Base-by-base conservation (phyloP, 1,140 invertebrate genomes). In the Polypedilum vanderplanki region DNA sequence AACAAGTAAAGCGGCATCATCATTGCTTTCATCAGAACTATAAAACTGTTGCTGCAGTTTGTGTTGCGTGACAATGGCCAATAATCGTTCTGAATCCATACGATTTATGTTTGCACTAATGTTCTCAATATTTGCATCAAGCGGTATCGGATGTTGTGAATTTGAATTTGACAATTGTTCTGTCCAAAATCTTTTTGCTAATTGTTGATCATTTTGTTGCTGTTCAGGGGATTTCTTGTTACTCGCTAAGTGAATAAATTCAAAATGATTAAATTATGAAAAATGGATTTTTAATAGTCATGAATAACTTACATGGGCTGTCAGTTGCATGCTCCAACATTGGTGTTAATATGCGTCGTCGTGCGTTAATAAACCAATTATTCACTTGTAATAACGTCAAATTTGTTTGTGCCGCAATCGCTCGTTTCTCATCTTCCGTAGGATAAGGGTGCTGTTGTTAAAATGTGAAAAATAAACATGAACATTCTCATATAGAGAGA, bases 291-390 rank as follows among this genome's bases (percentile, higher is more conserved):
- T 18, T 20, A 18, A 70, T 22, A 33, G 24, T 33, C 24, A 33
- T 5, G 5, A 33, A 33, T 3, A 33, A 70, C 65, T 70, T 70
- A 70, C 65, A 70, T 10, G 65, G 18, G 17, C 18, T 70, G 17
- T 70, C 65, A 2, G 65, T 18, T 9, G 76, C 76, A 64, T 76
- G 76, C 17, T 95, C 95, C n/a, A 96, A 84, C 93, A 95, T 96
- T 2, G 93, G 93, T 79, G 95, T 95, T 15, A 98, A 84, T 78
- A 98, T 98, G 74, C 96, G 86, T 77, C 96, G 86, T 73, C 96
- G 85, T 0, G 95, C 96, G 85, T 98, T 98, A 78, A 98, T 97
- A 82, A 97, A 96, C 93, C 94, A 95, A 80, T 91, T 93, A 82
- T 93, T 93, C 22, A 76, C 75, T 84, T 91, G 89, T 5, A 93